Evolutionary conservation across 2,888 invertebrate species (phyloP).

Genomic region (Therioaphis trifolii): DNA sequence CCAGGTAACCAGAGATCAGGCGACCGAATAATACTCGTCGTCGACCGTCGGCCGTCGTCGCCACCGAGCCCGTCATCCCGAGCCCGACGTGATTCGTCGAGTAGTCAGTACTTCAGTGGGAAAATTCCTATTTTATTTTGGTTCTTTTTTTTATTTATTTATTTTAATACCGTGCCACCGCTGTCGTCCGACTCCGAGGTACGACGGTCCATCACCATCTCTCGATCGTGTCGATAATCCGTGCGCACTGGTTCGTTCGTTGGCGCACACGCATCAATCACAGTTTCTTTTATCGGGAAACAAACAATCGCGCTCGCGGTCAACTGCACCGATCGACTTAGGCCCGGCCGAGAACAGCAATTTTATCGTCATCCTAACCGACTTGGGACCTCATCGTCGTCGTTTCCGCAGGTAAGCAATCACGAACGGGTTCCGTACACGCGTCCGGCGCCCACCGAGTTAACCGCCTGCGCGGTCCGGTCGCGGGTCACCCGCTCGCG

Average conservation of each 20-base stretch:
- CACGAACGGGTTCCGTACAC: too few relatives aligned
- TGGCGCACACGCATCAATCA: not conserved
- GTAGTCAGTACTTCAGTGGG: too few relatives aligned
- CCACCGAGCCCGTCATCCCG: constrained; percentile 24
- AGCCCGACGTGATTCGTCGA: constrained; percentile 31
- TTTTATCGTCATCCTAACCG: not conserved
- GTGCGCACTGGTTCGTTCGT: not conserved
- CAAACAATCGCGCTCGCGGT: not conserved
- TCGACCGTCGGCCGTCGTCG: constrained; percentile 42
- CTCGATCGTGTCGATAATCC: not conserved
- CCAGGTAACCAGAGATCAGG: constrained; percentile 10
- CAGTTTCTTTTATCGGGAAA: not conserved
- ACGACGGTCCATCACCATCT: too few relatives aligned
- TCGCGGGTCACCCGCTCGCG: not conserved
- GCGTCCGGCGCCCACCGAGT: not conserved
- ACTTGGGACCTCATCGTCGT: not conserved
- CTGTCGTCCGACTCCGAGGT: too few relatives aligned
- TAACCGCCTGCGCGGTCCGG: not conserved
- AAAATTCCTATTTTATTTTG: constrained; percentile 25
- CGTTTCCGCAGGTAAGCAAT: not conserved
- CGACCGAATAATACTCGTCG: constrained; percentile 31
- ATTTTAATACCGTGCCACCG: too few relatives aligned
- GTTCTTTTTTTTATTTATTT: constrained; percentile 13
- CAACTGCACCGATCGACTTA: not conserved
- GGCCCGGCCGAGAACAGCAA: not conserved